phyloP scores from a whole-genome alignment of 1,140 invertebrate species.

The Drosophila yakuba region DNA sequence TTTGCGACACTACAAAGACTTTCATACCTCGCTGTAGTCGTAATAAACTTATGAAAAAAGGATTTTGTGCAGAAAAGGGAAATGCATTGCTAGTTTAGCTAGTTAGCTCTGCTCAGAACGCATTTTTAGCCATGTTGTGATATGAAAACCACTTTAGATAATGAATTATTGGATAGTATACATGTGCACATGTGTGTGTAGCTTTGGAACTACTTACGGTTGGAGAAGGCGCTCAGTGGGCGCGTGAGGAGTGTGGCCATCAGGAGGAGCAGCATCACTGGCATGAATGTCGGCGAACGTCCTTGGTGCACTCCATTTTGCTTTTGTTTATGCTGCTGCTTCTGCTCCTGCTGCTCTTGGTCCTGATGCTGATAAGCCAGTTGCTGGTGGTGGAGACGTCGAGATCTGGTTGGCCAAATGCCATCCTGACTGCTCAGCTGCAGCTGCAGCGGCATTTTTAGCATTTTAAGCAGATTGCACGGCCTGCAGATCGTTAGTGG shows the following conservation, averaged over 20 bases:
- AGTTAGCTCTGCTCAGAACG: not conserved
- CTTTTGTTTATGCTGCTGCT: slow-evolving; percentile 28
- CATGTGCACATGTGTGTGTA: too few species aligned
- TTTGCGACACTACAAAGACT: too few species aligned
- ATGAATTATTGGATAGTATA: not conserved
- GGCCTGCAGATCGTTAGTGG: slow-evolving; percentile 9
- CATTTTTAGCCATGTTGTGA: too few species aligned
- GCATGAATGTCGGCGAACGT: slow-evolving; percentile 50
- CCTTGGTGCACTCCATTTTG: slow-evolving; percentile 37
- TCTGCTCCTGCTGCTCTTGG: slow-evolving; percentile 22
- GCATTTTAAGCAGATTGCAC: slow-evolving; percentile 36
- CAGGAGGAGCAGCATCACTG: slow-evolving; percentile 57
- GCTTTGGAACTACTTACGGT: slow-evolving; percentile 56
- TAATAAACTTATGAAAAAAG: too few species aligned
- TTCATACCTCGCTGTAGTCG: too few species aligned
- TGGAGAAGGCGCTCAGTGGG: slow-evolving; percentile 55
- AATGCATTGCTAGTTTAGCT: not conserved
- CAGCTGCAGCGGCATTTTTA: slow-evolving; percentile 58
- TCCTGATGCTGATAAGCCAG: slow-evolving; percentile 28
- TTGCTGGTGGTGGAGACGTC: not conserved
- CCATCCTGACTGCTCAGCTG: slow-evolving; percentile 28
- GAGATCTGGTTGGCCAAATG: not conserved
- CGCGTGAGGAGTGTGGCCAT: slow-evolving; percentile 62
- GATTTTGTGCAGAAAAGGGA: too few species aligned
- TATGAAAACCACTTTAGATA: too few species aligned